Evolutionary conservation across 2,113 vertebrate genomes (phyloP).

Genomic region (Monarcha castaneiventris): DNA sequence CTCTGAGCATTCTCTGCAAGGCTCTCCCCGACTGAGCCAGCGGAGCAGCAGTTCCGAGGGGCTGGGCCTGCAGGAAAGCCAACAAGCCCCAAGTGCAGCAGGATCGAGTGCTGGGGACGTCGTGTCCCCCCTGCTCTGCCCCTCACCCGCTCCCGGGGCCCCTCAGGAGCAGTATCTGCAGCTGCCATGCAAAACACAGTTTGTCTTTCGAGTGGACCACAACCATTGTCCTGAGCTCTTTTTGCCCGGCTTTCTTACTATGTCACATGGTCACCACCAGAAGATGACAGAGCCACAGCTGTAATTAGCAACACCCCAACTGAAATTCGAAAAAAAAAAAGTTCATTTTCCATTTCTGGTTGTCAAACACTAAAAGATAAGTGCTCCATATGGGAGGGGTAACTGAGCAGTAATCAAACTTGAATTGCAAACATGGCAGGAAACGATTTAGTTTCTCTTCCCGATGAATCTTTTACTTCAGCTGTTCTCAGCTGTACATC

Average conservation of each 20-base stretch:
- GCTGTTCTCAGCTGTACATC: not conserved
- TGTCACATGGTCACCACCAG: not conserved
- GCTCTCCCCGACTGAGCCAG: not conserved
- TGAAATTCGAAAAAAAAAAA: not conserved
- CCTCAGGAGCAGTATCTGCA: not conserved
- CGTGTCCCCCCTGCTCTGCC: fast-evolving
- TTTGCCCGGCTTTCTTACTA: not conserved
- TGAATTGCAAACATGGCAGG: not conserved
- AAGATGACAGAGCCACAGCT: not conserved
- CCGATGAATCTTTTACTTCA: not conserved
- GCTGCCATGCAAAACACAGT: not conserved
- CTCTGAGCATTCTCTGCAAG: not conserved
- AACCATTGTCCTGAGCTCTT: not conserved
- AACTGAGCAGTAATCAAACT: not conserved
- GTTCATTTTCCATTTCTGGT: not conserved
- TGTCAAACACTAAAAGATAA: not conserved
- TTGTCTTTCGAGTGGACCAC: not conserved
- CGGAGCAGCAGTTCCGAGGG: not conserved
- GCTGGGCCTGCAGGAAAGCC: not conserved
- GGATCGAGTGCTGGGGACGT: not conserved
- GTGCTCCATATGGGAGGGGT: not conserved
- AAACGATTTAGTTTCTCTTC: not conserved
- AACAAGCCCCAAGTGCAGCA: not conserved
- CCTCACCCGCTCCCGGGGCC: not conserved
- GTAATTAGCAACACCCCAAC: not conserved